phyloP scores from a whole-genome alignment of 2,888 invertebrate genomes.

The Sphaerophoria rueppellii region DNA sequence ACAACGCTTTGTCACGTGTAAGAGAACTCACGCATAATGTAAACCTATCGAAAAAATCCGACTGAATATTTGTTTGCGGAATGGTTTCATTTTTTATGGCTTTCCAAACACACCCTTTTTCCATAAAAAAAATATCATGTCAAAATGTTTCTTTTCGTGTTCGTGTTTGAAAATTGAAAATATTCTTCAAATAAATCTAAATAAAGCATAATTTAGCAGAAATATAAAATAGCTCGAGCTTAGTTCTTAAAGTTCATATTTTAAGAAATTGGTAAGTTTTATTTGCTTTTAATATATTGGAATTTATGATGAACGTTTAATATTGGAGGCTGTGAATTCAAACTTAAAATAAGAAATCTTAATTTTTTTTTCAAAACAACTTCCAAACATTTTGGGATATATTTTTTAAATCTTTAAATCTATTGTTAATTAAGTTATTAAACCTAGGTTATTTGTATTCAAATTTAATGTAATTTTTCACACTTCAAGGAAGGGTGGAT shows the following conservation, averaged over 20 bases:
- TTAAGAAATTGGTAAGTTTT: constrained; percentile 13
- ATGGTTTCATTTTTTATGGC: constrained; percentile 5
- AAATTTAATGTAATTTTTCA: too few species aligned
- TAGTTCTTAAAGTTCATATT: neutral
- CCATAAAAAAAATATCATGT: constrained; percentile 17
- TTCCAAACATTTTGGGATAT: neutral
- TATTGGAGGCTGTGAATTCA: constrained; percentile 4
- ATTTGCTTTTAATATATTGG: neutral
- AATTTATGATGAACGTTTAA: neutral
- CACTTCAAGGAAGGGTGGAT: too few species aligned
- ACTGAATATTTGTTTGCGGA: neutral
- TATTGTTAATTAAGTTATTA: too few species aligned
- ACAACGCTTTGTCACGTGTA: too few species aligned
- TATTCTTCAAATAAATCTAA: neutral
- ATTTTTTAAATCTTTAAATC: neutral
- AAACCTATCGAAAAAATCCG: neutral
- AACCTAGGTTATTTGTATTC: too few species aligned
- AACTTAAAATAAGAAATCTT: constrained; percentile 2
- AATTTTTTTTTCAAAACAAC: neutral
- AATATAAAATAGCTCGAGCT: neutral
- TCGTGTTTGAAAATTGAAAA: constrained; percentile 31
- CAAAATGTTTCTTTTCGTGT: constrained; percentile 20
- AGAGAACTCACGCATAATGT: neutral
- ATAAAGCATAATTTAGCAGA: neutral
- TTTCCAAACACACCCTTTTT: neutral